These are phyloP conservation scores for Parnassius smintheus DNA, from an alignment of 2,888 invertebrate species.

Conservation along the genomic window DNA sequence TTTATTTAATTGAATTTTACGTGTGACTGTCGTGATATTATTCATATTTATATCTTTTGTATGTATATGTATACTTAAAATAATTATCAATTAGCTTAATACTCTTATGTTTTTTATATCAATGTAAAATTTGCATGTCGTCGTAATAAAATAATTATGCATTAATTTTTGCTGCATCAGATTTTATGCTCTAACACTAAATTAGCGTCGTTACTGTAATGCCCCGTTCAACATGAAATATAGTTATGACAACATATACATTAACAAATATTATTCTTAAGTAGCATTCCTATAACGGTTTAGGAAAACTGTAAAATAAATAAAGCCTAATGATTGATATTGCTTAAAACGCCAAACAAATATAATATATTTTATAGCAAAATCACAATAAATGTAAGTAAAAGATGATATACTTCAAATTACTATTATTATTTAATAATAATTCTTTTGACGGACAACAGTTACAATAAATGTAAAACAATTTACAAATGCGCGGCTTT, in stretches of 20 bases:
- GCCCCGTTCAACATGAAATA: neutral
- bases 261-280: no score
- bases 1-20: no score
- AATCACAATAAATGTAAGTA: neutral
- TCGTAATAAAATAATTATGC: no score
- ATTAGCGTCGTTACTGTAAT: neutral
- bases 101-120: no score
- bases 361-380: no score
- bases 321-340: neutral
- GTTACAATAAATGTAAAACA: slow-evolving; percentile 15
- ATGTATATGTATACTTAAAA: no score
- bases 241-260: no score
- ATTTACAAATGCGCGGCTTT: no score
- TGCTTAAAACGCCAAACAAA: neutral
- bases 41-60: no score
- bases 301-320: neutral
- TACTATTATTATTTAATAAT: slow-evolving; percentile 13
- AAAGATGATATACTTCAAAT: slow-evolving; percentile 16
- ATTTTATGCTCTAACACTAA: neutral
- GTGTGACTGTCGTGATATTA: no score
- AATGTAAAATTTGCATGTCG: no score
- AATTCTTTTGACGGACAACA: slow-evolving; percentile 15
- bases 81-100: no score
- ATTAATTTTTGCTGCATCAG: slow-evolving; percentile 4
- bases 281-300: neutral